Conservation (phyloP, 1,140 invertebrate species). For the Mya arenaria region DNA sequence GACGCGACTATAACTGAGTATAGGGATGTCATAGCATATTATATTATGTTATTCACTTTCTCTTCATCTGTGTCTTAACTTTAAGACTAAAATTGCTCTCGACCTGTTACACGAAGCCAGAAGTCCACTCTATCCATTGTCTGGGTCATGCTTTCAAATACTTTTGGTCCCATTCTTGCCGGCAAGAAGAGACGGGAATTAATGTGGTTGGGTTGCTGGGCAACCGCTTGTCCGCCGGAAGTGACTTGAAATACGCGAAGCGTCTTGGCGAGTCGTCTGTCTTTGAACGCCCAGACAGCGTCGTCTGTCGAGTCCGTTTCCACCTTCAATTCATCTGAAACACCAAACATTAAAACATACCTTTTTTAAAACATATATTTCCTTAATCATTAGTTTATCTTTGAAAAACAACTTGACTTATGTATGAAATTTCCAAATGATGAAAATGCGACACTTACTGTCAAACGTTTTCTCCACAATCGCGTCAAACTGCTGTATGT, state of each 20-base stretch:
- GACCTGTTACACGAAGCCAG: conserved; percentile 44
- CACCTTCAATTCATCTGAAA: conserved; percentile 22
- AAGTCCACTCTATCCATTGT: conserved; percentile 48
- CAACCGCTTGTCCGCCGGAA: background rate
- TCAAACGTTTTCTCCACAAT: no score
- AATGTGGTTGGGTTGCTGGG: background rate
- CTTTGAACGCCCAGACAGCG: background rate
- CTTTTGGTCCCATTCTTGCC: background rate
- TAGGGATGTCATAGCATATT: background rate
- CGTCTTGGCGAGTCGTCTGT: conserved; percentile 28
- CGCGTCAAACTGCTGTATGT: conserved; percentile 51
- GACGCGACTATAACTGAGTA: background rate
- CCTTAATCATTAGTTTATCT: conserved; percentile 7
- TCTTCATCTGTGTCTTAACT: background rate
- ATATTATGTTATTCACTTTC: background rate
- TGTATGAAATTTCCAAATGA: no score
- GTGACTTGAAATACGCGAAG: conserved; percentile 29
- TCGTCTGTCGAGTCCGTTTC: conserved; percentile 42
- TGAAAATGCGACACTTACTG: no score
- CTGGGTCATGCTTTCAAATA: conserved; percentile 44
- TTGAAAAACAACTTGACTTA: no score
- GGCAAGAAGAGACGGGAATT: conserved; percentile 37
- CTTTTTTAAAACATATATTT: background rate
- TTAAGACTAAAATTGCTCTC: background rate
- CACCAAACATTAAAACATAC: no score